Evolutionary conservation across 2,888 invertebrate species (phyloP).

Genomic region (Dysmachus trigonus): DNA sequence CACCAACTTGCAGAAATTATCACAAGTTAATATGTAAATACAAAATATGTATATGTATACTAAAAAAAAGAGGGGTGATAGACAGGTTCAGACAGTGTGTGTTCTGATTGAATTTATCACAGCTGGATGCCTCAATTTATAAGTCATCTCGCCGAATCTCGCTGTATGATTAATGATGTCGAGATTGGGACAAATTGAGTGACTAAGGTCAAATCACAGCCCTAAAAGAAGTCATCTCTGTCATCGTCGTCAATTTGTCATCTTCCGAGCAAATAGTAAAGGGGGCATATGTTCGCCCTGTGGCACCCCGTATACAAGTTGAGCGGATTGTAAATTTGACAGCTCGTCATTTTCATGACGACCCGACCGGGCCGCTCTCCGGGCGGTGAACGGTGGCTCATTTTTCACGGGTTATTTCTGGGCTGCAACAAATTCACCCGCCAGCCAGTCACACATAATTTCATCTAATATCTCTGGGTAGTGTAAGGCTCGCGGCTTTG

Average conservation of each 20-base stretch:
- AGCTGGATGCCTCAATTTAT: not conserved
- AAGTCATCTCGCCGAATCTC: not conserved
- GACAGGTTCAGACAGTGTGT: not conserved
- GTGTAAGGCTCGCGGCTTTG: conserved; percentile 41
- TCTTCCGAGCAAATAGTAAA: not conserved
- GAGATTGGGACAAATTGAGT: not conserved
- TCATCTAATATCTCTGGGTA: conserved; percentile 41
- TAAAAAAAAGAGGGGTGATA: not conserved
- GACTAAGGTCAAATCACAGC: not conserved
- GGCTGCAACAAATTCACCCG: not conserved
- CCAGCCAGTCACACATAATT: not conserved
- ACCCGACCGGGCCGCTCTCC: not conserved
- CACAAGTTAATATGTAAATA: too few relatives aligned
- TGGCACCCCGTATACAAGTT: not conserved
- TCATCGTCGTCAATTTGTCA: not conserved
- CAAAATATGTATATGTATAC: too few relatives aligned
- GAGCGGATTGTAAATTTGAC: not conserved
- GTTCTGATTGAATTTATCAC: not conserved
- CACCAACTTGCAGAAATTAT: too few relatives aligned
- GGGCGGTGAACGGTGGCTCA: not conserved
- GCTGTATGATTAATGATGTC: conserved; percentile 3
- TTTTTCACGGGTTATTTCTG: conserved; percentile 26
- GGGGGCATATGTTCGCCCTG: not conserved
- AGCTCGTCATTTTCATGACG: not conserved
- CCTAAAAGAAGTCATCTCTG: not conserved